Base-by-base conservation (phyloP, 1,140 invertebrate genomes). In the Zaprionus kolodkinae region DNA sequence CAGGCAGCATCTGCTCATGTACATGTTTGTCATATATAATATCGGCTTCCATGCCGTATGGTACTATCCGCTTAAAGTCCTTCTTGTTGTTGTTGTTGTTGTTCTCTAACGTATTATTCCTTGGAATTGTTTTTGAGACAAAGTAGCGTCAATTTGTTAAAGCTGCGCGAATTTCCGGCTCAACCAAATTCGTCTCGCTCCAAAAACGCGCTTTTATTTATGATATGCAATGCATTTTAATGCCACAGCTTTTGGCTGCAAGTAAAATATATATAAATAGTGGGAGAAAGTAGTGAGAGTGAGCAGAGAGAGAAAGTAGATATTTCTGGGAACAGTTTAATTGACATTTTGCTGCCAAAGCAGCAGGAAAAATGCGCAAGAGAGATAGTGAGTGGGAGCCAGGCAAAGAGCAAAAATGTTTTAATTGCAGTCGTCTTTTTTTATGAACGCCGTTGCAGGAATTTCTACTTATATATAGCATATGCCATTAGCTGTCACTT, bases 1-100 rank as follows among this genome's bases (percentile, higher is more conserved):
- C 84, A 4, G 84, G 84, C 78, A 88, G 55, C 12, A 88, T 43
- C 56, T 88, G 78, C 50, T 80, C 36, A 15, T 73, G 84, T 33
- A 62, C 9, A 43, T 80, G 70, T 21, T 72, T 48, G 30, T 79
- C 64, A 55, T 61, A 65, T 69, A 64, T 76, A 59, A 79, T 56
- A 52, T 88, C 86, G 57, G 61, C 54, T 43, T 71, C 81, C 85
- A 80, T 83, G 64, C 7, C 50, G 61, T 35, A 30, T 43, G 10
- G 1, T 64, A 36, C 4, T 50, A 57, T 36, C 6, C 17, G n/a
- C n/a, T n/a, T n/a, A n/a, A n/a, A n/a, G n/a, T n/a, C 6, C 9
- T 38, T 59, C 7, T 64, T 25, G 36, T 54, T 33, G 12, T 35
- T 27, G 27, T 48, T 38, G 17, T 60, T 65, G 13, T 40, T 52